Percentiles rank a stretch among this genome's conserved stretches.
These are phyloP conservation scores for Otolemur garnettii DNA, from an alignment of 2,113 vertebrate genomes.

Conservation along the genomic window DNA sequence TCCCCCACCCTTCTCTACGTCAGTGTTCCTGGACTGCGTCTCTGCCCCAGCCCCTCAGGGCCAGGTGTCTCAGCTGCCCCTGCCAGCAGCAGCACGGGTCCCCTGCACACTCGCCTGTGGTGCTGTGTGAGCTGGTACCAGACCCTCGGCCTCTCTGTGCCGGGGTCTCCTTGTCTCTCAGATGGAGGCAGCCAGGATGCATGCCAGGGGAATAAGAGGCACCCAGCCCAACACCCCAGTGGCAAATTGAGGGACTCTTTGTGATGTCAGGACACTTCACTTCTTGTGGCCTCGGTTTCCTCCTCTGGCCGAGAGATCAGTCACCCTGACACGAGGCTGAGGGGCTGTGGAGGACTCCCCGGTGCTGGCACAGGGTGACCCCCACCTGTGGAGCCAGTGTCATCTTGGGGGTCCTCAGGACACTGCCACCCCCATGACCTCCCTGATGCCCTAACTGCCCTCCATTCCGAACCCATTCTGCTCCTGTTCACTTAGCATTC, in stretches of 20 bases:
- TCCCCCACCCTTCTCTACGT: fast-evolving
- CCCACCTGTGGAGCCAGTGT: fast-evolving
- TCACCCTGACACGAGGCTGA: fast-evolving
- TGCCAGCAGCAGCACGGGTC: too few species aligned
- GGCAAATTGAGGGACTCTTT: fast-evolving
- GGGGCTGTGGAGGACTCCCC: neutral
- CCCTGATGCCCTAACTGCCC: too few species aligned
- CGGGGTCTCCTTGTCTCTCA: fast-evolving
- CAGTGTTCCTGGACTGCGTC: fast-evolving
- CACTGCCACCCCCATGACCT: fast-evolving
- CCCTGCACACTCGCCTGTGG: fast-evolving
- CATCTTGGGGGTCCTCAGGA: too few species aligned
- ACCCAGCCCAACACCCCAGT: fast-evolving
- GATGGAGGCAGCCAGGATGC: fast-evolving
- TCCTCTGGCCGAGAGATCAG: neutral
- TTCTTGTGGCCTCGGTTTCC: neutral
- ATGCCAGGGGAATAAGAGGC: neutral
- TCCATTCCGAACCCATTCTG: fast-evolving
- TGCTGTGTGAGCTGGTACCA: neutral
- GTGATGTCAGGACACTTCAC: neutral
- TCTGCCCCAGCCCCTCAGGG: neutral
- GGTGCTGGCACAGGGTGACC: fast-evolving
- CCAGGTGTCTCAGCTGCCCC: neutral
- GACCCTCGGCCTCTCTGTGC: neutral
- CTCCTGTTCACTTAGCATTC: neutral